A percentile compares a stretch with the other conserved stretches of the same genome.
These are phyloP conservation scores for Promerops cafer DNA, from an alignment of 2,113 vertebrate genomes.

Conservation along the genomic window DNA sequence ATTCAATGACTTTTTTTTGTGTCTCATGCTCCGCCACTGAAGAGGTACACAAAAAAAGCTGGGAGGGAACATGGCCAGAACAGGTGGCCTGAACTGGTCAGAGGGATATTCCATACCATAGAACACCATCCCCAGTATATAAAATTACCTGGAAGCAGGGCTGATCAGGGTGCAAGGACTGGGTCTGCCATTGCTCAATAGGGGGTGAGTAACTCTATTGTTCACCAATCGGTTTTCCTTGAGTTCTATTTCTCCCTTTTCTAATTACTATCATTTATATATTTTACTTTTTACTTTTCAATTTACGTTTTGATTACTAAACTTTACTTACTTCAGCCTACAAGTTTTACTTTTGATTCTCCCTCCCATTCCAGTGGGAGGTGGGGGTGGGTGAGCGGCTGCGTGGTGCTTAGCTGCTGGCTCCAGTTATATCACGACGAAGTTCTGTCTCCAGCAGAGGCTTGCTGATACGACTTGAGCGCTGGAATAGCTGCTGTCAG, in stretches of 20 bases:
- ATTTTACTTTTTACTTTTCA: neutral
- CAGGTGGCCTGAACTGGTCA: neutral
- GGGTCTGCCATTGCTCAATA: neutral
- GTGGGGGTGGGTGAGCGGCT: fast-evolving
- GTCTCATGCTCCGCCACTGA: neutral
- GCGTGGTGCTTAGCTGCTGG: fast-evolving
- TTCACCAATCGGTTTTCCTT: neutral
- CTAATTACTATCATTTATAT: neutral
- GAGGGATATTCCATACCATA: neutral
- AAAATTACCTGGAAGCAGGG: neutral
- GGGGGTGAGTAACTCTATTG: neutral
- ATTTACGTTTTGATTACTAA: neutral
- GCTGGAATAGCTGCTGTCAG: neutral
- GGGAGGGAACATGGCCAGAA: neutral
- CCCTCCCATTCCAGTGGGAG: neutral
- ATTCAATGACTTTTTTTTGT: neutral
- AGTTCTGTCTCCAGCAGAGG: neutral
- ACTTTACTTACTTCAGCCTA: neutral
- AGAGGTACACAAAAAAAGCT: neutral
- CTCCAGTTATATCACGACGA: fast-evolving
- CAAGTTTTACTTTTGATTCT: neutral
- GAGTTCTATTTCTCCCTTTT: neutral
- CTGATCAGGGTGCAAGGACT: neutral
- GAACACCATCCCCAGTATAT: too few species aligned
- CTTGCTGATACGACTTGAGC: neutral